These are phyloP conservation scores for Podotricha telesiphe DNA, from an alignment of 2,888 invertebrate species.

Conservation along the genomic window DNA sequence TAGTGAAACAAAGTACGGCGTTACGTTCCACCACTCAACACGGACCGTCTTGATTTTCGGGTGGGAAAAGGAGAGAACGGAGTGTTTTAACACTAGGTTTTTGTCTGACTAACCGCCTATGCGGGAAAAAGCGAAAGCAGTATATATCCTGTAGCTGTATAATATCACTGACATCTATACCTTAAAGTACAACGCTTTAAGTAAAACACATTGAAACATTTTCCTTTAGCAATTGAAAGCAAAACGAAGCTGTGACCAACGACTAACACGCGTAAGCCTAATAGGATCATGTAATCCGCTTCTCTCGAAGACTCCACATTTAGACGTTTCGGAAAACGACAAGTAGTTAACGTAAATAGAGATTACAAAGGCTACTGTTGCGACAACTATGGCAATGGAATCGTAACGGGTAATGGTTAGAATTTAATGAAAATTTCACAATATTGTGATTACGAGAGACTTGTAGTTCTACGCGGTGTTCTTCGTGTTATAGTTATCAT, in stretches of 20 bases:
- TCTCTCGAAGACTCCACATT: constrained; percentile 14
- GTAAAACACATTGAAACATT: neutral
- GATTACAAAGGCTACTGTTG: constrained; percentile 22
- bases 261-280: neutral
- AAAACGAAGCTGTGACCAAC: constrained; percentile 1
- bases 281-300: constrained; percentile 15
- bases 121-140: too few species aligned
- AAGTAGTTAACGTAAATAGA: constrained; percentile 29
- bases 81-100: too few species aligned
- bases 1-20: too few species aligned
- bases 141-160: too few species aligned
- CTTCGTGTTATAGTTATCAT: neutral
- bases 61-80: too few species aligned
- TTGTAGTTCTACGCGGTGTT: neutral
- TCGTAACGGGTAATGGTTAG: constrained; percentile 5
- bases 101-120: too few species aligned
- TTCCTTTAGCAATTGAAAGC: too few species aligned
- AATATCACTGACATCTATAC: too few species aligned
- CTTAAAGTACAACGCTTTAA: neutral
- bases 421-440: constrained; percentile 21
- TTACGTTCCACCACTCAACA: too few species aligned
- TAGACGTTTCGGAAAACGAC: constrained; percentile 23
- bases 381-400: constrained; percentile 19
- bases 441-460: neutral
- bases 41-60: too few species aligned